A percentile compares a stretch with the other conserved stretches of the same genome.
Conservation (phyloP, 30 jellyfish, hydroid and myxozoan genomes). For the Aurelia coerulea region DNA sequence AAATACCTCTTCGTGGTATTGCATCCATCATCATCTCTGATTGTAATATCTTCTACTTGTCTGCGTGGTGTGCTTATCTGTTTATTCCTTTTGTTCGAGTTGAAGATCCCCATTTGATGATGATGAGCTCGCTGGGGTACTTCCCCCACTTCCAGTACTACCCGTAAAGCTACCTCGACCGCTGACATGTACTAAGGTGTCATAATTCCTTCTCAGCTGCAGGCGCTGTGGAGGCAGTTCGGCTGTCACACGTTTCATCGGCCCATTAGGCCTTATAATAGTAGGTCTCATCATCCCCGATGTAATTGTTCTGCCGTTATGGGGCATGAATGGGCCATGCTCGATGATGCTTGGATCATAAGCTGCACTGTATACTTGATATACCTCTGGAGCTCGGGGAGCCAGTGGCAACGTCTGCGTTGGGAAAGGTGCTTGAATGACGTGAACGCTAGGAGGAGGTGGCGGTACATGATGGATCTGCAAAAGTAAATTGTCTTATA, state of each 20-base stretch:
- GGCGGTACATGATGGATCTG: slow-evolving; percentile 66
- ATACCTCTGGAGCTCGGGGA: slow-evolving; percentile 65
- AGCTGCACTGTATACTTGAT: slow-evolving; percentile 58
- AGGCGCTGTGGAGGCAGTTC: slow-evolving; percentile 34
- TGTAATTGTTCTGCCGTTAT: slow-evolving; percentile 12
- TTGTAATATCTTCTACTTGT: no score
- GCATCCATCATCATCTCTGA: no score
- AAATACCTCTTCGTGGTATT: background rate
- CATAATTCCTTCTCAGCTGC: slow-evolving; percentile 56
- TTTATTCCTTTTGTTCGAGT: slow-evolving; percentile 44
- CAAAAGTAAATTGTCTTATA: background rate
- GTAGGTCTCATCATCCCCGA: slow-evolving; percentile 50
- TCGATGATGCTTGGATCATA: slow-evolving; percentile 72
- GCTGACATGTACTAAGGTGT: slow-evolving; percentile 2
- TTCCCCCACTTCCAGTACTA: slow-evolving; percentile 65
- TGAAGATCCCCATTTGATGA: slow-evolving; percentile 49
- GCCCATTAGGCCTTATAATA: slow-evolving; percentile 49
- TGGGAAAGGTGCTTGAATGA: slow-evolving; percentile 47
- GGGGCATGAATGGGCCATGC: slow-evolving; percentile 66
- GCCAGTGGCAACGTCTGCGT: slow-evolving; percentile 36
- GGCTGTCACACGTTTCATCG: slow-evolving; percentile 37
- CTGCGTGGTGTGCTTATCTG: no score
- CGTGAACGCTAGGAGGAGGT: slow-evolving; percentile 60
- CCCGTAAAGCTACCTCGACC: slow-evolving; percentile 32
- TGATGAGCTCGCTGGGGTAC: slow-evolving; percentile 68